Base-by-base conservation (phyloP, 2,797 vertebrate species). In the Choloepus didactylus region DNA sequence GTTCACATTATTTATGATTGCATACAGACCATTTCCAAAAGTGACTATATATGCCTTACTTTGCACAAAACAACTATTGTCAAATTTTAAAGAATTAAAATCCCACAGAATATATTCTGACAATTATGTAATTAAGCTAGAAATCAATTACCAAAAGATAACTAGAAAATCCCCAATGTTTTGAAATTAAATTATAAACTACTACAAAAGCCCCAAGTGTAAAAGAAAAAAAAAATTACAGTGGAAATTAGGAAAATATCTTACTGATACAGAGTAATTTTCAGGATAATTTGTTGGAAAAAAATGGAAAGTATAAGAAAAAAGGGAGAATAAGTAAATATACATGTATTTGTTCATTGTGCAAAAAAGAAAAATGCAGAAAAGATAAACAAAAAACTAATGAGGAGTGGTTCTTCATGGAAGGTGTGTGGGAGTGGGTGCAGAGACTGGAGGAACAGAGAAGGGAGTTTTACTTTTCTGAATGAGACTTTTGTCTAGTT, bases 321-420 rank as follows among this genome's bases (percentile, higher is more conserved):
- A 94, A 62, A 44, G 16, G 44, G 59, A 94, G 54, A 23, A 64
- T 44, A 51, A 64, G 23, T 38, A 90, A 56, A 80, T 79, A 94
- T 70, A n/a, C 25, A 75, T 90, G 31, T 80, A 16, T 35, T 35
- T 35, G 35, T 35, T 35, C 35, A 35, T 35, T 35, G 35, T 35
- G 35, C 35, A 0, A 46, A 44, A 89, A 79, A 79, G 18, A 70
- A 75, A 8, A 49, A 49, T 49, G 46, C 27, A 29, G 3, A 84
- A 79, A 62, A 41, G 56, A 67, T 49, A 54, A 16, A 77, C 6
- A 35, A 79, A 23, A 80, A 46, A 56, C 16, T 35, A 76, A 62
- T 46, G 23, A 21, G 35, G 16, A 12, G 14, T 62, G n/a, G n/a
- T 60, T 86, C 16, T 92, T 15, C 72, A 77, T 3, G 46, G n/a